Evolutionary conservation across 2,797 vertebrate species (phyloP), one percentile per base, ranked within the genome.

Genomic region (Phoxinus dragarum): DNA sequence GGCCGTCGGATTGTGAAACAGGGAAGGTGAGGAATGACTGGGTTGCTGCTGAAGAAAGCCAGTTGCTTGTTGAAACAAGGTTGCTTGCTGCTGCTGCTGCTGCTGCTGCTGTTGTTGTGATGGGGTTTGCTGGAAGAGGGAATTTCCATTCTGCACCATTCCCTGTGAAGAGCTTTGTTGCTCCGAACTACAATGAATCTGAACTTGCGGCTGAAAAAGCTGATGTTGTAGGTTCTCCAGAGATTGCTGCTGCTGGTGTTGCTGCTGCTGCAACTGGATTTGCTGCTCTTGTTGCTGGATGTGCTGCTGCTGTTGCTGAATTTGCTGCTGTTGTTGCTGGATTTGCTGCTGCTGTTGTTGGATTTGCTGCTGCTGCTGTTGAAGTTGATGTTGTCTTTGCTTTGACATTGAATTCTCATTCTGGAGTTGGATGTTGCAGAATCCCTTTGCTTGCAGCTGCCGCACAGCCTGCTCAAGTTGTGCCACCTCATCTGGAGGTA

Each of bases 381-480:
- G 91, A 92, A 95, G 92, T 93, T 97, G 94, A 94, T 66, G 97
- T 94, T 98, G 98, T 87, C 94, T 94, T 84, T 95, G 95, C 89
- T 95, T 94, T n/a, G 90, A 87, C 56, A 95, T 89, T 3, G 97
- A 94, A 91, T 96, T 97, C 90, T 99, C 93, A 69, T 97, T 92
- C 89, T 98, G 98, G 59, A 98, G 96, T 56, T 97, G 96, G 91
- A 99, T 93, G 14, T 92, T 97, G 87, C 95, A 96, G 86, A 95
- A 99, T 68, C 92, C 97, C 71, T 97, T 97, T 3, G 97, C 96
- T 88, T 99, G 98, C 81, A 99, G 95, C 68, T 99, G 98, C 86
- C 98, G 96, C 86, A 99, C 97, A 1, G 97, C 97, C 88, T 95
- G 98, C 91, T 99, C 98, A 31, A 99, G 94, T 92, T 98, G 97